These are phyloP conservation scores for Eristalinus sepulchralis DNA, from an alignment of 2,888 invertebrate genomes.

Conservation along the genomic window DNA sequence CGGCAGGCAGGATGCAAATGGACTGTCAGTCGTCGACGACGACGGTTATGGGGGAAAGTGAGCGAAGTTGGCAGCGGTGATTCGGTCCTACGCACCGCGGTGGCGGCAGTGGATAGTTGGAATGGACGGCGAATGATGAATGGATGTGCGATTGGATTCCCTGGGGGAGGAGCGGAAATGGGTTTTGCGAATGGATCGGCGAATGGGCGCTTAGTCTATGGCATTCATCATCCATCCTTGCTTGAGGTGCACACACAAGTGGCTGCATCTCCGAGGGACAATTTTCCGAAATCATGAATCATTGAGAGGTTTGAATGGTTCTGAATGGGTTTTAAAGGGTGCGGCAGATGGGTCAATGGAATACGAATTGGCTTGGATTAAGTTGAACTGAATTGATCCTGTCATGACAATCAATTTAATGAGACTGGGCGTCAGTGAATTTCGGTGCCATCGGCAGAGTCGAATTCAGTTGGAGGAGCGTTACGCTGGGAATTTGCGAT, in stretches of 20 bases:
- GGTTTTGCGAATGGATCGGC: neutral
- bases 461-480: no score
- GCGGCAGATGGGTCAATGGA: no score
- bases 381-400: no score
- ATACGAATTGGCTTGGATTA: no score
- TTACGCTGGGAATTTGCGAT: no score
- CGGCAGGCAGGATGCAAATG: neutral
- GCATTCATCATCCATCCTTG: neutral
- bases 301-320: no score
- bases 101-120: neutral
- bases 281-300: no score
- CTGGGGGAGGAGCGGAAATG: neutral
- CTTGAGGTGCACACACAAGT: neutral
- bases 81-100: neutral
- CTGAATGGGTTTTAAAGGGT: no score
- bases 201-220: neutral
- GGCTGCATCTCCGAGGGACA: neutral
- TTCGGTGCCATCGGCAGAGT: no score
- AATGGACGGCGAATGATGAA: neutral
- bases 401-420: no score
- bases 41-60: no score
- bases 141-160: neutral
- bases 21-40: neutral
- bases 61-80: neutral
- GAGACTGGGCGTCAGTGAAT: no score